These are phyloP conservation scores for Dasypus novemcinctus DNA, from an alignment of 2,113 vertebrate genomes.

Conservation along the genomic window DNA sequence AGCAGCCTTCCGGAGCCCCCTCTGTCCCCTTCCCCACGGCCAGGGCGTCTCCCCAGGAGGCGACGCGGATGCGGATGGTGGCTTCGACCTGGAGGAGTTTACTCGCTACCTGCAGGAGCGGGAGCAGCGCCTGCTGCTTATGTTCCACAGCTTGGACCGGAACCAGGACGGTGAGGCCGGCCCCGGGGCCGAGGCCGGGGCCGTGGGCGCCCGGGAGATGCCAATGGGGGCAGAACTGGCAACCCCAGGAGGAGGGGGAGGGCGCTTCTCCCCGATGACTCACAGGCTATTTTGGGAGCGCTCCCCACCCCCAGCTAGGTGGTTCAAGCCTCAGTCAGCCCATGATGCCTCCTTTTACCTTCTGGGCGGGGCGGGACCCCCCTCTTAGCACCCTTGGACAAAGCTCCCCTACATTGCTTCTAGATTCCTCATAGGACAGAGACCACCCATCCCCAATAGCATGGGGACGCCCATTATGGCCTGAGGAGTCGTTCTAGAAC, in stretches of 20 bases:
- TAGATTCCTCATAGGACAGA: background rate
- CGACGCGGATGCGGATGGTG: conserved; percentile 85
- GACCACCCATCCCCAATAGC: background rate
- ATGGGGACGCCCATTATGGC: background rate
- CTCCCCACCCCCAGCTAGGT: conserved; percentile 51
- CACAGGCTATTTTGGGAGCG: conserved; percentile 63
- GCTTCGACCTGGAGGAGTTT: conserved; percentile 92
- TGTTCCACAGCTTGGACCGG: conserved; percentile 90
- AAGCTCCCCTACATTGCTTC: background rate
- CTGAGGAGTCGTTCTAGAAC: background rate
- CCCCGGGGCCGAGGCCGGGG: background rate
- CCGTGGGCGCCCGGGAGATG: background rate
- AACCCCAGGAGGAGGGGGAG: background rate
- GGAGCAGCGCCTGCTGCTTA: conserved; percentile 88
- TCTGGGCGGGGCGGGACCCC: background rate
- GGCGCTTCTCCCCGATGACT: conserved; percentile 56
- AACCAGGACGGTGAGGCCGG: conserved; percentile 88
- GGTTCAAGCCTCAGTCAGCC: background rate
- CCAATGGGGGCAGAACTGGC: background rate
- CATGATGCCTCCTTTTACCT: background rate
- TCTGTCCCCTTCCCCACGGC: conserved; percentile 5
- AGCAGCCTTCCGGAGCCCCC: background rate
- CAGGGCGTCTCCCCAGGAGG: conserved; percentile 85
- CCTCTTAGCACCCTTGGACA: background rate
- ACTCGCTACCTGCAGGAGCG: conserved; percentile 85